phyloP scores from a whole-genome alignment of 2,797 vertebrate genomes.

The Anableps anableps region DNA sequence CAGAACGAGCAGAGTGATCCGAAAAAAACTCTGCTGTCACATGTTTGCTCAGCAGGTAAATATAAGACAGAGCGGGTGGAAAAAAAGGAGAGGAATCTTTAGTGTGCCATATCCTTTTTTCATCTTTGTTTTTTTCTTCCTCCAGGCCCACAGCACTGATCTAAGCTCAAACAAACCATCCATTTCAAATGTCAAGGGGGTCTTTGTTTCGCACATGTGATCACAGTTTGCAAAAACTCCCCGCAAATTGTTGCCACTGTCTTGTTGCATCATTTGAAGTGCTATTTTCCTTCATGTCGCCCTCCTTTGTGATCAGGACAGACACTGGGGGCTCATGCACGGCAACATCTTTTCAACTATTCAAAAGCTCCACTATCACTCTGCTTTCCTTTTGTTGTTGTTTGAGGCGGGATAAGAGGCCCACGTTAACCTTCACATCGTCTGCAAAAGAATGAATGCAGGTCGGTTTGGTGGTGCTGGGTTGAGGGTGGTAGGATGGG shows the following conservation, averaged over 20 bases:
- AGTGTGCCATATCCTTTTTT: conserved; percentile 23
- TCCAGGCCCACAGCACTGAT: conserved; percentile 54
- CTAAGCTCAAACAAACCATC: conserved; percentile 52
- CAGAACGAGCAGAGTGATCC: conserved; percentile 59
- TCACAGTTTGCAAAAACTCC: conserved; percentile 66
- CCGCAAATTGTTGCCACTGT: conserved; percentile 62
- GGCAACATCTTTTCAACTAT: conserved; percentile 64
- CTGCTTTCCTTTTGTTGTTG: conserved; percentile 63
- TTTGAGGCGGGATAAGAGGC: conserved; percentile 64
- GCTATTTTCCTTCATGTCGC: conserved; percentile 58
- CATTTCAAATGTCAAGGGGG: conserved; percentile 65
- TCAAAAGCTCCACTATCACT: conserved; percentile 55
- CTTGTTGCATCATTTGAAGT: conserved; percentile 72
- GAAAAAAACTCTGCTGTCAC: conserved; percentile 64
- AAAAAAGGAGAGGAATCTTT: conserved; percentile 22
- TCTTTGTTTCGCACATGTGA: conserved; percentile 68
- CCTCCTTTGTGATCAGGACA: conserved; percentile 64
- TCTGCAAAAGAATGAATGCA: conserved; percentile 47
- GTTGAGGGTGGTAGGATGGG: conserved; percentile 2
- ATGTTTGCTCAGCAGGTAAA: conserved; percentile 74
- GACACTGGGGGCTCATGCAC: conserved; percentile 36
- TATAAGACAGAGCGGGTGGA: conserved; percentile 33
- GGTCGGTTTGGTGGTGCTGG: conserved; percentile 29
- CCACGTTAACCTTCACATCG: conserved; percentile 65
- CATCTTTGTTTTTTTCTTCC: conserved; percentile 10